These are phyloP conservation scores for Acrossocheilus fasciatus DNA, from an alignment of 2,797 vertebrate genomes.

Conservation along the genomic window DNA sequence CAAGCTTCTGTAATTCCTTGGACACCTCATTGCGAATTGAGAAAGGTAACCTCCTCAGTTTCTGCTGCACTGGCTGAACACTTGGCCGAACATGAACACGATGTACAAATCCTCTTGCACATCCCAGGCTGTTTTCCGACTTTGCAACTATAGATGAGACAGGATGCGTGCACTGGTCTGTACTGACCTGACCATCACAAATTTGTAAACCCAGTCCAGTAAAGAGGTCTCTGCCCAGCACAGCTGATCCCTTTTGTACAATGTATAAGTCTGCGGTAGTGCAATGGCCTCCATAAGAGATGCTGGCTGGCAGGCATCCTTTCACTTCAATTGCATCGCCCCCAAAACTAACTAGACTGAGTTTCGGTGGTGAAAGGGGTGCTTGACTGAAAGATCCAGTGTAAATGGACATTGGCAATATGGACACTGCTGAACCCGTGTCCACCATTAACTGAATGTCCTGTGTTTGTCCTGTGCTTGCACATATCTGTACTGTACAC, in stretches of 20 bases:
- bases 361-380: neutral
- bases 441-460: too few relatives aligned
- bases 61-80: slow-evolving; percentile 7
- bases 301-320: slow-evolving; percentile 29
- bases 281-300: slow-evolving; percentile 11
- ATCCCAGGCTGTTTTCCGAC: neutral
- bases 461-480: too few relatives aligned
- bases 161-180: neutral
- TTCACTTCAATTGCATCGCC: neutral
- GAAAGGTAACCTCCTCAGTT: neutral
- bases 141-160: neutral
- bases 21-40: neutral
- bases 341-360: neutral
- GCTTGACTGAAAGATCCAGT: neutral
- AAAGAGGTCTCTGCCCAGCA: slow-evolving; percentile 31
- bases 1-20: slow-evolving; percentile 20
- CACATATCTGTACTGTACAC: too few relatives aligned
- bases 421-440: slow-evolving; percentile 19
- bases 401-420: neutral
- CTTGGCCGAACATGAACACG: slow-evolving; percentile 9
- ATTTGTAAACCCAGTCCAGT: neutral
- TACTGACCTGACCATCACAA: slow-evolving; percentile 6
- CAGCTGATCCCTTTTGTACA: neutral
- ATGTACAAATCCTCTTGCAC: slow-evolving; percentile 27
- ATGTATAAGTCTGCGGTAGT: slow-evolving; percentile 7